phyloP scores from a whole-genome alignment of 1,140 invertebrate species.

The Drosophila nigromelanica region DNA sequence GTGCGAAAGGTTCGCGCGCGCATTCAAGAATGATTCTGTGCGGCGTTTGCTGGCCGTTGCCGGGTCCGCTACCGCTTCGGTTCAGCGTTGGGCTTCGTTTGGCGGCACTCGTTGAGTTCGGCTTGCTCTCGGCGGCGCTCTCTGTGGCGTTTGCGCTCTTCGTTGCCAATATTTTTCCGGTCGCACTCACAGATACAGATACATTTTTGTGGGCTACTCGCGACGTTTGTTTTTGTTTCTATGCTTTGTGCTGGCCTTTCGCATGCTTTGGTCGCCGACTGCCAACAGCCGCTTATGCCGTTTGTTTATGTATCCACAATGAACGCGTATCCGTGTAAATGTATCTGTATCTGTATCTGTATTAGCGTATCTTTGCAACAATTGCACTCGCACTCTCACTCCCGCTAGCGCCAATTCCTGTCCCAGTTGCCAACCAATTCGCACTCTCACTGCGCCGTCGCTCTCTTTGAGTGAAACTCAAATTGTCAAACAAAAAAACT shows the following conservation, averaged over 20 bases:
- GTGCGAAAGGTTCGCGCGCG: conserved; percentile 82
- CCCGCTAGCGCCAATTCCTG: not conserved
- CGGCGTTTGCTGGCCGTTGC: conserved; percentile 47
- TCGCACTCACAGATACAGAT: conserved; percentile 16
- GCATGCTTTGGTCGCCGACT: conserved; percentile 56
- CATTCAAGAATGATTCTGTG: conserved; percentile 83
- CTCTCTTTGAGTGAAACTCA: conserved; percentile 52
- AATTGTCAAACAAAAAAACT: conserved; percentile 18
- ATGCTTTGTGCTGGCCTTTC: conserved; percentile 76
- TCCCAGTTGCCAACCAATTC: conserved; percentile 31
- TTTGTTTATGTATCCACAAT: conserved; percentile 71
- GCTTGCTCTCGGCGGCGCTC: conserved; percentile 24
- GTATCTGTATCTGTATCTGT: conserved; percentile 12
- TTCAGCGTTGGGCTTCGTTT: conserved; percentile 39
- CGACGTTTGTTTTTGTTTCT: conserved; percentile 79
- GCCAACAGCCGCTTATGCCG: conserved; percentile 25
- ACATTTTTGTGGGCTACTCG: conserved; percentile 20
- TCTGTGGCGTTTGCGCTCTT: conserved; percentile 38
- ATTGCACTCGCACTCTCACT: conserved; percentile 46
- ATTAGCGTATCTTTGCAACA: conserved; percentile 31
- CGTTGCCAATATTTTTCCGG: conserved; percentile 49
- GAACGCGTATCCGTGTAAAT: conserved; percentile 8
- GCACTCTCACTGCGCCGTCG: conserved; percentile 55
- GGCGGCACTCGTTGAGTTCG: conserved; percentile 32
- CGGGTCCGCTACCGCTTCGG: conserved; percentile 52